These are phyloP conservation scores for Mirza zaza DNA, from an alignment of 2,113 vertebrate genomes.

Conservation along the genomic window DNA sequence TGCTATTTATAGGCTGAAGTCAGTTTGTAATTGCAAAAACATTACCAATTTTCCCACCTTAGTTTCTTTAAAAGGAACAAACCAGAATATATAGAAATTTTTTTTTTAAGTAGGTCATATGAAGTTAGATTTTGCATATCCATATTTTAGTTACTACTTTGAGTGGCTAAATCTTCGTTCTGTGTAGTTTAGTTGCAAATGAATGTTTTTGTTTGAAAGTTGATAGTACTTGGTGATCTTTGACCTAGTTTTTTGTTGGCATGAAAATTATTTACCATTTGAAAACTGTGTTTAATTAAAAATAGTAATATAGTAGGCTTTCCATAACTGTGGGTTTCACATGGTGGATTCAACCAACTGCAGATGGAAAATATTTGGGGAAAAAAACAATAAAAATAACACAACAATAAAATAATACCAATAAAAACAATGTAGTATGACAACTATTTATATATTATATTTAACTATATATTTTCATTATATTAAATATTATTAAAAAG, in stretches of 20 bases:
- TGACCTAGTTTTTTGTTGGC: conserved; percentile 17
- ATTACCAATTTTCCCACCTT: background rate
- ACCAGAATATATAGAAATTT: background rate
- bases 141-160: conserved; percentile 37
- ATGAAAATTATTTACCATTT: background rate
- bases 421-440: no score
- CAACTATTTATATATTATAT: no score
- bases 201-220: conserved; percentile 28
- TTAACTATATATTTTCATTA: no score
- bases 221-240: background rate
- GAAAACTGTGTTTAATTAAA: no score
- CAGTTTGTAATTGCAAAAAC: background rate
- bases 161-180: conserved; percentile 5
- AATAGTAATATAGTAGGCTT: no score
- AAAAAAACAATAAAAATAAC: no score
- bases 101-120: background rate
- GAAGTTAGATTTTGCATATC: background rate
- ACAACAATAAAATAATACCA: no score
- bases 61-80: conserved; percentile 29
- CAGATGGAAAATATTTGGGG: no score
- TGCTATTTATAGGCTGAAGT: background rate
- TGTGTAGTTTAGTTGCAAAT: conserved; percentile 6
- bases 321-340: no score
- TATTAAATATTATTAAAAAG: no score
- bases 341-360: no score